Conservation (phyloP, 2,888 invertebrate genomes). For the Agrochola circellaris region DNA sequence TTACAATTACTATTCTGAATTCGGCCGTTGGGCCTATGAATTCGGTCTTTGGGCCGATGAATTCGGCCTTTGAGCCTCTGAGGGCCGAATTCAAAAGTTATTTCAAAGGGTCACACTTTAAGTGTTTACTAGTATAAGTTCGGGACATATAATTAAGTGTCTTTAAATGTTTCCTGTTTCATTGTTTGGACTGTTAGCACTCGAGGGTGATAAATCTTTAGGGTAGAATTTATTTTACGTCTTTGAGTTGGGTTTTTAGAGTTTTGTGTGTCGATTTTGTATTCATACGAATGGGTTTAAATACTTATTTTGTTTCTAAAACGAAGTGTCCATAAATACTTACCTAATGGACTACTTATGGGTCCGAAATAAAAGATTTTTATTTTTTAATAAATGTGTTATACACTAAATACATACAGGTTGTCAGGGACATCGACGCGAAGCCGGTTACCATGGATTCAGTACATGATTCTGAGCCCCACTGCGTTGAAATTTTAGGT, state of each 20-base stretch:
- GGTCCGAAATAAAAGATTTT: no score
- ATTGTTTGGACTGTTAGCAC: slow-evolving; percentile 28
- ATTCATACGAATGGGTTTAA: background rate
- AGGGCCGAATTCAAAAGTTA: slow-evolving; percentile 39
- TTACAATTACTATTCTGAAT: slow-evolving; percentile 36
- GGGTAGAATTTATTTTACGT: slow-evolving; percentile 20
- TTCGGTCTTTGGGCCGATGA: slow-evolving; percentile 22
- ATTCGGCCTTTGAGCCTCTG: slow-evolving; percentile 19
- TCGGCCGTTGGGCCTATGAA: slow-evolving; percentile 16
- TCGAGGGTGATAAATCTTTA: slow-evolving; percentile 33
- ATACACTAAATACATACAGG: no score
- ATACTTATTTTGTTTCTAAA: no score
- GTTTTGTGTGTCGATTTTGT: background rate
- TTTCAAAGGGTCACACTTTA: slow-evolving; percentile 37
- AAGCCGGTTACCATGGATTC: no score
- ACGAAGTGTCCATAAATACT: no score
- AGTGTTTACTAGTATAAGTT: slow-evolving; percentile 43
- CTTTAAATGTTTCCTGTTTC: slow-evolving; percentile 43
- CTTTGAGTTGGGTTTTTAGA: slow-evolving; percentile 14
- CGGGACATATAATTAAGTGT: slow-evolving; percentile 53
- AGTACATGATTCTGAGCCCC: no score
- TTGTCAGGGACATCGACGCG: no score
- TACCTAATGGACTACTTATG: no score
- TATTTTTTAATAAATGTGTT: no score
- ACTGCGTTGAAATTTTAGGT: no score